Percentiles rank a stretch among this genome's conserved stretches.
Conservation (phyloP, 2,797 vertebrate genomes). For the Meriones psammophilus region DNA sequence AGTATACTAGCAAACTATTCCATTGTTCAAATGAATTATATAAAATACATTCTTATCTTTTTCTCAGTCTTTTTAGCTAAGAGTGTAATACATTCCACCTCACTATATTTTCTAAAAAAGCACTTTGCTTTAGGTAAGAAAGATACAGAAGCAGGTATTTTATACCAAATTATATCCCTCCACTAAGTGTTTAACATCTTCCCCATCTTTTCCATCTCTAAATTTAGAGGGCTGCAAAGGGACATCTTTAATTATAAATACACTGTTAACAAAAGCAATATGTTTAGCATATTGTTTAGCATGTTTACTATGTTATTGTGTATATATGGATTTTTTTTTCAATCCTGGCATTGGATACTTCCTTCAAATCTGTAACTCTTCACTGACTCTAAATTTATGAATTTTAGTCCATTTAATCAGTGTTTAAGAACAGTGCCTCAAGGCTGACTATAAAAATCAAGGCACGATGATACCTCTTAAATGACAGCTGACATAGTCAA, state of each 20-base stretch:
- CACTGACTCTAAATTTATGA: constrained; percentile 43
- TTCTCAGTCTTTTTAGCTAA: background rate
- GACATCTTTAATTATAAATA: background rate
- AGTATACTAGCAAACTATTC: background rate
- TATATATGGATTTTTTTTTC: background rate
- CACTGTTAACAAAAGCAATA: constrained; percentile 6
- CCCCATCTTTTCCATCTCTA: constrained; percentile 1
- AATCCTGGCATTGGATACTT: background rate
- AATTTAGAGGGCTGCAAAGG: background rate
- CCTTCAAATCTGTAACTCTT: constrained; percentile 36
- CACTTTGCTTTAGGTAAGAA: constrained; percentile 17
- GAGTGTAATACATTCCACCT: background rate
- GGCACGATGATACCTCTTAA: background rate
- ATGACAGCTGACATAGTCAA: background rate
- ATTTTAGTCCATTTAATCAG: constrained; percentile 47
- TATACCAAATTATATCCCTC: background rate
- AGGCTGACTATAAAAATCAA: background rate
- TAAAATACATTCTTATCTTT: background rate
- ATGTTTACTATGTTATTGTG: background rate
- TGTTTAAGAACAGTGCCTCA: background rate
- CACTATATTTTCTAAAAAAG: background rate
- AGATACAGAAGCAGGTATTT: background rate
- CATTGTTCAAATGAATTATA: background rate
- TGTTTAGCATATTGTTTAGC: background rate
- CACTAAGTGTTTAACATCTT: constrained; percentile 5